A percentile compares a stretch with the other conserved stretches of the same genome.
Evolutionary conservation across 2,888 invertebrate species (phyloP).

Genomic region (Pharmacophagus antenor): DNA sequence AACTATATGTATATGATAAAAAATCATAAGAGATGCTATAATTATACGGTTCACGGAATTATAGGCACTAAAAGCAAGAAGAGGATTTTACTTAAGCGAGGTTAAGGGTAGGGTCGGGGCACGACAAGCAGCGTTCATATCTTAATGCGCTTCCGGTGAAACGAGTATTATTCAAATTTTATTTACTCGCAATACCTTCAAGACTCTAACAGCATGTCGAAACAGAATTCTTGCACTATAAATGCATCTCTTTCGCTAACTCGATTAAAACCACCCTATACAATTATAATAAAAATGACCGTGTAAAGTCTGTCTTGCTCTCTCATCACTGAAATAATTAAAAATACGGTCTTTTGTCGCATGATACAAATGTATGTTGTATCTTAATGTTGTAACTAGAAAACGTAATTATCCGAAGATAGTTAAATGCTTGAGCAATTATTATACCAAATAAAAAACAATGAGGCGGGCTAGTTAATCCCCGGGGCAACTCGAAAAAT

Average conservation of each 20-base stretch:
- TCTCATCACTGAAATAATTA: neutral
- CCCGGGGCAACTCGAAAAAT: constrained; percentile 70
- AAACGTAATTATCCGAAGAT: constrained; percentile 43
- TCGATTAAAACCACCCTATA: constrained; percentile 32
- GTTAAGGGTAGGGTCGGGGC: constrained; percentile 33
- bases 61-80: constrained; percentile 28
- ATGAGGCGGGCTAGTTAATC: constrained; percentile 69
- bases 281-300: neutral
- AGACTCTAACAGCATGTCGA: constrained; percentile 37
- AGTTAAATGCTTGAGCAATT: constrained; percentile 57
- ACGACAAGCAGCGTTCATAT: constrained; percentile 39
- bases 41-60: constrained; percentile 23
- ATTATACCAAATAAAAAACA: constrained; percentile 66
- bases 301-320: neutral
- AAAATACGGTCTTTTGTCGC: neutral
- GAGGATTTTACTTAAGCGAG: constrained; percentile 29
- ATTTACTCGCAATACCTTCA: constrained; percentile 46
- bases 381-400: constrained; percentile 29
- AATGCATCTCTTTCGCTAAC: constrained; percentile 69
- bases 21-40: constrained; percentile 16
- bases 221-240: constrained; percentile 51
- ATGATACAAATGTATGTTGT: constrained; percentile 1
- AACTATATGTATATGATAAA: constrained; percentile 15
- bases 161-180: constrained; percentile 52
- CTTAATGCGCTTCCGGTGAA: constrained; percentile 45